Percentiles rank a stretch among this genome's conserved stretches.
Evolutionary conservation across 2,113 vertebrate genomes (phyloP).

Genomic region (Erythrolamprus reginae): DNA sequence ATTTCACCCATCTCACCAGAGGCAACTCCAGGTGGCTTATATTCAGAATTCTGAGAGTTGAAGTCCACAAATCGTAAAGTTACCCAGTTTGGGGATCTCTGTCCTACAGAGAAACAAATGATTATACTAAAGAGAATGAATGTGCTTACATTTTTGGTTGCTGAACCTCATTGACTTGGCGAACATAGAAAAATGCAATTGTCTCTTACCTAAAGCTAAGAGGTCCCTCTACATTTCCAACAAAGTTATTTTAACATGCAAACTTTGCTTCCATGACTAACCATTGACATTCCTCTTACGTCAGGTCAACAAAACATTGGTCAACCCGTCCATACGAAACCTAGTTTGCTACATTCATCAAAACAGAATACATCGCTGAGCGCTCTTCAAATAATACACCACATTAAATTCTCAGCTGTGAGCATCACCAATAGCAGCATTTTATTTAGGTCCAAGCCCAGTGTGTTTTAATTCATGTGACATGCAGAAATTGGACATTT

Average conservation of each 20-base stretch:
- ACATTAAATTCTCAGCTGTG: background rate
- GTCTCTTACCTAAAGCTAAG: background rate
- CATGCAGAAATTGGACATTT: background rate
- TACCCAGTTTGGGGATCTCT: no score
- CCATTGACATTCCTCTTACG: no score
- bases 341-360: background rate
- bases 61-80: no score
- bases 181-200: background rate
- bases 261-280: background rate
- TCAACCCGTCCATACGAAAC: background rate
- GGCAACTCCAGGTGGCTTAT: no score
- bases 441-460: background rate
- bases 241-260: background rate
- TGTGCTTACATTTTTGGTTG: background rate
- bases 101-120: background rate
- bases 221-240: background rate
- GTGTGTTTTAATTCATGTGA: background rate
- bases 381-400: background rate
- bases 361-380: background rate
- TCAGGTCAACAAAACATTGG: background rate
- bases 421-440: background rate
- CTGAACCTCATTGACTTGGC: background rate
- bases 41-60: no score
- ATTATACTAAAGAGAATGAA: background rate
- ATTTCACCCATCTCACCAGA: no score